A percentile compares a stretch with the other conserved stretches of the same genome.
Evolutionary conservation across 2,888 invertebrate species (phyloP).

Genomic region (Muscina levida): DNA sequence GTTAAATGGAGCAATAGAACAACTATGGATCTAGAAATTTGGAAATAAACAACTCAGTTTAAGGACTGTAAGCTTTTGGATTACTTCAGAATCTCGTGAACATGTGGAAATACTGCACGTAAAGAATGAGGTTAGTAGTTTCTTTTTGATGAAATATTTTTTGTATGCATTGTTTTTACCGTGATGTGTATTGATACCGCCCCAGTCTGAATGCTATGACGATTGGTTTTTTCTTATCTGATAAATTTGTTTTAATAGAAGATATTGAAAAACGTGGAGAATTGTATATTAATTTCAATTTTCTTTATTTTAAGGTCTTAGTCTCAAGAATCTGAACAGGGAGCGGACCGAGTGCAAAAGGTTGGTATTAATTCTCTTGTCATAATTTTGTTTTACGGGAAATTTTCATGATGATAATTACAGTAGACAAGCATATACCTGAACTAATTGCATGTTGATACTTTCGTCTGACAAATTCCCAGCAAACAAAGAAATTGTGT

Average conservation of each 20-base stretch:
- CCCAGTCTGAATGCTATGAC: constrained; percentile 59
- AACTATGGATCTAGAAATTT: background rate
- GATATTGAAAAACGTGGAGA: background rate
- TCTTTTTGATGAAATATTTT: too few relatives aligned
- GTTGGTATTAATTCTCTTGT: background rate
- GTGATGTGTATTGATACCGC: constrained; percentile 52
- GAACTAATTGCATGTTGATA: constrained; percentile 67
- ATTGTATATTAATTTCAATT: background rate
- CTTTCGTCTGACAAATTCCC: constrained; percentile 66
- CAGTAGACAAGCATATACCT: constrained; percentile 69
- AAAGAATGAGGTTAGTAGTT: constrained; percentile 33
- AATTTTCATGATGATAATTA: constrained; percentile 66
- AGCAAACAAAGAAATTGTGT: background rate
- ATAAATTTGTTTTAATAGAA: constrained; percentile 2
- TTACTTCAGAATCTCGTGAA: background rate
- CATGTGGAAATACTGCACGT: background rate
- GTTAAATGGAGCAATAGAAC: background rate
- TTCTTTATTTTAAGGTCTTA: background rate
- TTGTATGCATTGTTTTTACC: background rate
- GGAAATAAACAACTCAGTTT: too few relatives aligned
- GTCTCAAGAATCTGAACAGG: background rate
- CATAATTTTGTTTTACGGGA: background rate
- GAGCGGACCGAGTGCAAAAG: background rate
- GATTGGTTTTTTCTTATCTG: constrained; percentile 56
- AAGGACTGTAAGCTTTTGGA: too few relatives aligned